Evolutionary conservation across 2,888 invertebrate genomes (phyloP).

Genomic region (Aporophyla lueneburgensis): DNA sequence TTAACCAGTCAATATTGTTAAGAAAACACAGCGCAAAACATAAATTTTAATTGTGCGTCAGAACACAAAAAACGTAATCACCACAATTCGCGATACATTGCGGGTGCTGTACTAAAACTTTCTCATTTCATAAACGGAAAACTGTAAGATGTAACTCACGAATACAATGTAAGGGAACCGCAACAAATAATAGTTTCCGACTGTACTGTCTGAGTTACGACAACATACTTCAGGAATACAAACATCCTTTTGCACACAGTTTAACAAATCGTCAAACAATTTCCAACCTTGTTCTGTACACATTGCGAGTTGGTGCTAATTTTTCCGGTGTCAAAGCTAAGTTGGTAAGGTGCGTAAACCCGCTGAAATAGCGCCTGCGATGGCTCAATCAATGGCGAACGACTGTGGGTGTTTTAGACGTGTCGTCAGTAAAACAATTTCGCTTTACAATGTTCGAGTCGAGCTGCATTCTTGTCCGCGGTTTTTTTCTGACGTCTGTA

Average conservation of each 20-base stretch:
- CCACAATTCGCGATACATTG: conserved; percentile 65
- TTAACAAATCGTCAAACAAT: neutral
- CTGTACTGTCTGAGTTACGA: conserved; percentile 86
- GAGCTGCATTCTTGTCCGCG: conserved; percentile 67
- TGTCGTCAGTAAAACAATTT: conserved; percentile 87
- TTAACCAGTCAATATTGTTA: neutral
- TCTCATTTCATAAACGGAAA: conserved; percentile 81
- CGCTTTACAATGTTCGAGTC: conserved; percentile 83
- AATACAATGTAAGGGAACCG: conserved; percentile 86
- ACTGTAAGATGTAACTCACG: conserved; percentile 82
- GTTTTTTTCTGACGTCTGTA: conserved; percentile 55
- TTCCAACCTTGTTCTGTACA: neutral
- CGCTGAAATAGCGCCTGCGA: conserved; percentile 84
- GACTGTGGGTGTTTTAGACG: conserved; percentile 82
- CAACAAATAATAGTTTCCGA: conserved; percentile 89
- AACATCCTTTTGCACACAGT: conserved; percentile 50
- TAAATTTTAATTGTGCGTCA: conserved; percentile 27
- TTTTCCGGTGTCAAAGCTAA: conserved; percentile 51
- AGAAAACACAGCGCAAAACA: neutral
- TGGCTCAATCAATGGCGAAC: conserved; percentile 87
- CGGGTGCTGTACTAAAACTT: conserved; percentile 73
- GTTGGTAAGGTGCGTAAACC: conserved; percentile 75
- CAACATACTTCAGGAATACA: conserved; percentile 80
- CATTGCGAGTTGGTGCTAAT: conserved; percentile 36
- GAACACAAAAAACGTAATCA: conserved; percentile 51